Conservation (phyloP, 2,113 vertebrate species). For the Mastomys natalensis region DNA sequence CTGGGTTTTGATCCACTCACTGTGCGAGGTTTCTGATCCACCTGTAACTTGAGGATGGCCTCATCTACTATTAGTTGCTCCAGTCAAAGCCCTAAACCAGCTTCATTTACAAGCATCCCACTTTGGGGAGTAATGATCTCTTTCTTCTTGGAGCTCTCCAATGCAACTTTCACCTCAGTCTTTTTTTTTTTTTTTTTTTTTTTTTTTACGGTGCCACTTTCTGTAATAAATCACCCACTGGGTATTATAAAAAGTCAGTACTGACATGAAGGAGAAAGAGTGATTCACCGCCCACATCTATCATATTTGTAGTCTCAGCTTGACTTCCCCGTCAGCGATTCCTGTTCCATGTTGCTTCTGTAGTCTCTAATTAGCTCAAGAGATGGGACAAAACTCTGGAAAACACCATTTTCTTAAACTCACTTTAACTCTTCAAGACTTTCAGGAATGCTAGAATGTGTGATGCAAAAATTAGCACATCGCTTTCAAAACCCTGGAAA, state of each 20-base stretch:
- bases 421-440: neutral
- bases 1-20: neutral
- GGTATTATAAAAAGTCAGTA: neutral
- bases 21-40: too few species aligned
- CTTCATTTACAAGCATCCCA: neutral
- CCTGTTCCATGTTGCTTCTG: neutral
- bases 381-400: neutral
- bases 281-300: neutral
- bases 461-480: neutral
- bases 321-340: neutral
- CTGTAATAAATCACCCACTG: neutral
- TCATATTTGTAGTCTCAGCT: neutral
- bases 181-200: too few species aligned
- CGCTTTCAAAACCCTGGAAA: constrained; percentile 10
- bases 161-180: neutral
- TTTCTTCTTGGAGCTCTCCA: neutral
- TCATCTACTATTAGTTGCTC: too few species aligned
- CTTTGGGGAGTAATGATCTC: neutral
- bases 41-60: too few species aligned
- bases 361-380: neutral
- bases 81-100: too few species aligned
- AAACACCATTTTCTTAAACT: neutral
- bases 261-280: neutral
- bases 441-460: neutral
- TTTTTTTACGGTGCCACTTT: neutral